Evolutionary conservation across 2,113 vertebrate genomes (phyloP).

Genomic region (Cyprinodon tularosa): DNA sequence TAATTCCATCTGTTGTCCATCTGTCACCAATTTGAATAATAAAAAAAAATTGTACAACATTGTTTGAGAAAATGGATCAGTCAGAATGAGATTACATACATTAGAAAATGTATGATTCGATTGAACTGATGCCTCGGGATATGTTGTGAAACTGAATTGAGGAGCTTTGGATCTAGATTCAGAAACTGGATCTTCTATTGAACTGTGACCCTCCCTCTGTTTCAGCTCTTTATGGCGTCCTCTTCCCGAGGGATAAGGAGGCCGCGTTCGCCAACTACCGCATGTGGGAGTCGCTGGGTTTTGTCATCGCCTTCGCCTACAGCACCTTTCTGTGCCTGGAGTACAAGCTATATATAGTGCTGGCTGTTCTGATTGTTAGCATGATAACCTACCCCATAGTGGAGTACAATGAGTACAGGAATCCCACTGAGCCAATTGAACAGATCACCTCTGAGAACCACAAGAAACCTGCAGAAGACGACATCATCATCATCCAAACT

Average conservation of each 20-base stretch:
- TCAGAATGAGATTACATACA: no score
- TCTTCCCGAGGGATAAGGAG: constrained; percentile 88
- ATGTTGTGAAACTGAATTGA: no score
- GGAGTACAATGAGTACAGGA: constrained; percentile 81
- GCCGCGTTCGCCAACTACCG: constrained; percentile 95
- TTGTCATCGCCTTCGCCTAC: constrained; percentile 89
- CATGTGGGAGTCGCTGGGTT: constrained; percentile 93
- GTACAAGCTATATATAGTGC: constrained; percentile 86
- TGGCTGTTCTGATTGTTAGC: constrained; percentile 78
- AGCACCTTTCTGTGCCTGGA: constrained; percentile 86
- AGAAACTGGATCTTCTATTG: no score
- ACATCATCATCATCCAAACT: constrained; percentile 31
- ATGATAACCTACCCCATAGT: constrained; percentile 78
- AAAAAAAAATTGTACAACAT: no score
- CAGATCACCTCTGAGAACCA: not conserved
- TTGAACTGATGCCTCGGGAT: no score
- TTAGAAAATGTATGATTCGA: no score
- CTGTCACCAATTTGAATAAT: no score
- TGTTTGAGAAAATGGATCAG: no score
- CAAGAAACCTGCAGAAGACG: fast-evolving
- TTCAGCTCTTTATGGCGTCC: constrained; percentile 87
- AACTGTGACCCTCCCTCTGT: not conserved
- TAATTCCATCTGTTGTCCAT: no score
- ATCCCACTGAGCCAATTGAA: constrained; percentile 48
- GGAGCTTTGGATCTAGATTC: no score